phyloP scores from a whole-genome alignment of 2,113 vertebrate species.

The Melanostigma gelatinosum region DNA sequence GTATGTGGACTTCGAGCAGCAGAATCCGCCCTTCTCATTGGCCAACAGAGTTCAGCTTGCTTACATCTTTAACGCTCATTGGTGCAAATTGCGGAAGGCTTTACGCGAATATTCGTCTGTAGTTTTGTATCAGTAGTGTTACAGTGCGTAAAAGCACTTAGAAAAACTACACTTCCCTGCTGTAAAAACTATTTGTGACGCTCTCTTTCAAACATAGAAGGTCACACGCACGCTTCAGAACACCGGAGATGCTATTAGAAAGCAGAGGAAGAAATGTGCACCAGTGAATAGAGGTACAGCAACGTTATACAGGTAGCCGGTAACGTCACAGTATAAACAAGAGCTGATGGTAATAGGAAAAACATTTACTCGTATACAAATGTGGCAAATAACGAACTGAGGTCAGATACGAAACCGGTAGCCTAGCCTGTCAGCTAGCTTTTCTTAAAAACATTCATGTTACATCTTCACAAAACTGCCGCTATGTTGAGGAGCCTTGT shows the following conservation, averaged over 20 bases:
- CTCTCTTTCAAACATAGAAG: slow-evolving; percentile 58
- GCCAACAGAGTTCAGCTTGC: slow-evolving; percentile 21
- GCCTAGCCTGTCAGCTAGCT: slow-evolving; percentile 18
- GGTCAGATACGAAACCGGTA: not conserved
- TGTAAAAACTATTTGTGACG: not conserved
- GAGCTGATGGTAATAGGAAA: not conserved
- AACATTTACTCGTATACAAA: not conserved
- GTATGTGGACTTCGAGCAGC: slow-evolving; percentile 69
- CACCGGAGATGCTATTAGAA: not conserved
- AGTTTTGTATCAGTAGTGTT: slow-evolving; percentile 58
- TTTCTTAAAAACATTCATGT: not conserved
- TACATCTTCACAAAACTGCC: not conserved
- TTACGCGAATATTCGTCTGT: slow-evolving; percentile 60
- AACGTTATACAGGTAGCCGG: not conserved
- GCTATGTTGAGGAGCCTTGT: slow-evolving; percentile 71
- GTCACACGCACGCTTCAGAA: slow-evolving; percentile 73
- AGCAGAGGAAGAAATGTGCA: not conserved
- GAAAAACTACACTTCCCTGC: slow-evolving; percentile 74
- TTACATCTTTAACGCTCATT: slow-evolving; percentile 64
- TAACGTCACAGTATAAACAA: not conserved
- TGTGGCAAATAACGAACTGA: not conserved
- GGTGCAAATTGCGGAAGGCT: slow-evolving; percentile 60
- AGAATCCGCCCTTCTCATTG: slow-evolving; percentile 73
- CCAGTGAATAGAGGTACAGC: not conserved
- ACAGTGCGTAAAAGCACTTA: rapidly evolving